Evolutionary conservation across 2,797 vertebrate species (phyloP).

Genomic region (Gallinago stenura): DNA sequence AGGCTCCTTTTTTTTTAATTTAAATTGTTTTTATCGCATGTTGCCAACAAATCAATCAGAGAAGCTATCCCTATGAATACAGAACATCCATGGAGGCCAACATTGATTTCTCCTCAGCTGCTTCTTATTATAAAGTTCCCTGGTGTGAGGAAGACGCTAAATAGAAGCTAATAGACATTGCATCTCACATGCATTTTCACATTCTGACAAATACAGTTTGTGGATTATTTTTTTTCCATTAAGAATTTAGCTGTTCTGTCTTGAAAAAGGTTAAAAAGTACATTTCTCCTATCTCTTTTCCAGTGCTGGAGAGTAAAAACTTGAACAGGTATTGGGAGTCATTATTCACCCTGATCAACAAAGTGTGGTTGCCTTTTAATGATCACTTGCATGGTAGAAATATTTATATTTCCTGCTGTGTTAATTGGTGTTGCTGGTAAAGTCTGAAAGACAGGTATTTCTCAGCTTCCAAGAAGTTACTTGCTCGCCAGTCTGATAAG

Average conservation of each 20-base stretch:
- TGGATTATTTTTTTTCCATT: background rate
- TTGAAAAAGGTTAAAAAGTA: background rate
- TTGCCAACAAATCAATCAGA: slow-evolving; percentile 67
- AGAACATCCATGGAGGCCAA: slow-evolving; percentile 36
- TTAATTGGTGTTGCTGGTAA: slow-evolving; percentile 20
- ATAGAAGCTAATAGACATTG: slow-evolving; percentile 64
- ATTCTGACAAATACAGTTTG: slow-evolving; percentile 47
- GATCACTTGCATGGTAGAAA: background rate
- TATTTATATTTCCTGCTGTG: slow-evolving; percentile 36
- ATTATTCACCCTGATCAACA: background rate
- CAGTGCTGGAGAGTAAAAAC: background rate
- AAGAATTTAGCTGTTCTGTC: background rate
- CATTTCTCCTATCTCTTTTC: background rate
- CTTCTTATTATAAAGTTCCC: slow-evolving; percentile 74
- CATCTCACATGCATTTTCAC: slow-evolving; percentile 51
- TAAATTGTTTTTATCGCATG: slow-evolving; percentile 48
- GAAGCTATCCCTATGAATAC: slow-evolving; percentile 49
- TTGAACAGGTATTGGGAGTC: background rate
- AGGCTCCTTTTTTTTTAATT: background rate
- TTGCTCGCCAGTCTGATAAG: background rate
- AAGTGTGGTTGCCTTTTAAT: background rate
- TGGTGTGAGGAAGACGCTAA: slow-evolving; percentile 56
- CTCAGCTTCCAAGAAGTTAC: background rate
- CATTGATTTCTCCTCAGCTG: slow-evolving; percentile 64
- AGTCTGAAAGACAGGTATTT: slow-evolving; percentile 15